Conservation (phyloP, 1,140 invertebrate species). For the Lepeophtheirus salmonis region DNA sequence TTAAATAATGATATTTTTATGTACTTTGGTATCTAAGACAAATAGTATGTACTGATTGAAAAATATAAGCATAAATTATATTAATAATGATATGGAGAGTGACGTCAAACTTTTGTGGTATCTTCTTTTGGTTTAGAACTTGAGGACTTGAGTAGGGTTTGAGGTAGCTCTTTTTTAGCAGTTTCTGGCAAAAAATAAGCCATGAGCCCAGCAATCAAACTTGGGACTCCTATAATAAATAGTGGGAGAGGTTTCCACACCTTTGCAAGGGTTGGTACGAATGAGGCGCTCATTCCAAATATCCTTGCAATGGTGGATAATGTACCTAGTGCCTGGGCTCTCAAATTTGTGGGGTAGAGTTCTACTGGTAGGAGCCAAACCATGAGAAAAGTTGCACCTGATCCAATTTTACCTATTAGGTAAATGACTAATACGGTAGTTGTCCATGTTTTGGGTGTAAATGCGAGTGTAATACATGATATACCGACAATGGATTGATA, state of each 20-base stretch:
- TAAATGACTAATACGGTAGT: background rate
- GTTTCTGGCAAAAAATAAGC: background rate
- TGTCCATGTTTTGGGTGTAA: background rate
- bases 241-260: conserved; percentile 11
- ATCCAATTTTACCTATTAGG: conserved; percentile 3
- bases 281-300: background rate
- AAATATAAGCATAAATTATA: no score
- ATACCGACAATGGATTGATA: background rate
- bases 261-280: conserved; percentile 1
- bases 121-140: no score
- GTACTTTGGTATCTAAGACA: no score
- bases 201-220: background rate
- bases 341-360: conserved; percentile 6
- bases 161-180: conserved; percentile 4
- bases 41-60: no score
- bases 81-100: no score
- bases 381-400: background rate
- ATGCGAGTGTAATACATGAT: conserved; percentile 6
- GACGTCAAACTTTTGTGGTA: no score
- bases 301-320: conserved; percentile 6
- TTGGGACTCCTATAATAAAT: conserved; percentile 1
- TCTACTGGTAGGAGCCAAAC: background rate
- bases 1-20: no score
- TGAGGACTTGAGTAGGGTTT: conserved; percentile 5
- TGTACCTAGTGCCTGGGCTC: conserved; percentile 4